Evolutionary conservation across 2,888 invertebrate species (phyloP).

Genomic region (Petrolisthes manimaculis): DNA sequence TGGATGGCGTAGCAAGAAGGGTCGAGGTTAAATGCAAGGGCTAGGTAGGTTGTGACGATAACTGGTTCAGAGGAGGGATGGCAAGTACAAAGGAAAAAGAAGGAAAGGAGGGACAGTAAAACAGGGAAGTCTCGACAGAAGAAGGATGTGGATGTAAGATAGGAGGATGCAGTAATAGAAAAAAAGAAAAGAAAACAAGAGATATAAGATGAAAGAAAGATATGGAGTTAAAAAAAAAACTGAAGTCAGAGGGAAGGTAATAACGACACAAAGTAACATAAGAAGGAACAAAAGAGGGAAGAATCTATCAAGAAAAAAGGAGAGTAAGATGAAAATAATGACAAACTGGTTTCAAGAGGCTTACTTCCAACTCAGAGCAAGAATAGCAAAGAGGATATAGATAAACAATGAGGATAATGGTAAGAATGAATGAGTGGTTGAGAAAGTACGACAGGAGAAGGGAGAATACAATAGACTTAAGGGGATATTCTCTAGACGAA

Average conservation of each 20-base stretch:
- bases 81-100: not conserved
- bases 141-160: not conserved
- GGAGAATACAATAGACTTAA: no score
- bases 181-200: not conserved
- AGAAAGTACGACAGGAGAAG: not conserved
- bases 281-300: no score
- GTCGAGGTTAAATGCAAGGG: no score
- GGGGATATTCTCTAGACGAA: no score
- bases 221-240: not conserved
- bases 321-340: not conserved
- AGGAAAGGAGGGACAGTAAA: no score
- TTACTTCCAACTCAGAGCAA: not conserved
- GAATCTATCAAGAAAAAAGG: not conserved
- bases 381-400: not conserved
- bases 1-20: no score
- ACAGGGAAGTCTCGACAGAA: not conserved
- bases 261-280: no score
- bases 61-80: not conserved
- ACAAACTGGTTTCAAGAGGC: not conserved
- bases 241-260: not conserved
- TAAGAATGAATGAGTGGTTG: not conserved
- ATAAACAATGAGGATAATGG: not conserved
- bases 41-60: no score
- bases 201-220: not conserved
- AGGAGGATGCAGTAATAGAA: not conserved